A percentile compares a stretch with the other conserved stretches of the same genome.
Conservation (phyloP, 2,113 vertebrate genomes). For the Hystrix brachyura region DNA sequence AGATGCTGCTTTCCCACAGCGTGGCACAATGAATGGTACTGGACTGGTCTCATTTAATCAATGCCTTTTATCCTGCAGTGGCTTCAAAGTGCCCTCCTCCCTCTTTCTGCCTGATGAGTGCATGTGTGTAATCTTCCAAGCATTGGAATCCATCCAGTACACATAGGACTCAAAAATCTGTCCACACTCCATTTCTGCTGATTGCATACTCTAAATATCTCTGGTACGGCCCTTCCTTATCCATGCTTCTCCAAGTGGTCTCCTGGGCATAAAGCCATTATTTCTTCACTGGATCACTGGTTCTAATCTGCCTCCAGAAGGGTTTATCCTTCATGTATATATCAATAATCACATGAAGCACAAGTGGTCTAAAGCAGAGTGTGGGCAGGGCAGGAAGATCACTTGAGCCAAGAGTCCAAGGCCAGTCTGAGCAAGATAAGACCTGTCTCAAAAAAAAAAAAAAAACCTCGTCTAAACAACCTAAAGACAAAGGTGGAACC, state of each 20-base stretch:
- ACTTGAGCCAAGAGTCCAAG: not conserved
- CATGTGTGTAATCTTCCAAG: not conserved
- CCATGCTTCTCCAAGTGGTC: not conserved
- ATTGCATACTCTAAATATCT: not conserved
- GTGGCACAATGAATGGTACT: not conserved
- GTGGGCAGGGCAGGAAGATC: not conserved
- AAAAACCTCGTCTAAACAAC: not conserved
- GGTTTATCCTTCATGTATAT: not conserved
- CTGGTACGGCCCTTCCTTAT: not conserved
- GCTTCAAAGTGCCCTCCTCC: not conserved
- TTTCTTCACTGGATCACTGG: not conserved
- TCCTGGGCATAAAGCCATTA: not conserved
- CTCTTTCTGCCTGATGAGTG: not conserved
- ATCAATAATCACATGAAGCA: not conserved
- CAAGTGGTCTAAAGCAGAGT: not conserved
- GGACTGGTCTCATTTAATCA: not conserved
- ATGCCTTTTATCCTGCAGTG: not conserved
- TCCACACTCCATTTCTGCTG: not conserved
- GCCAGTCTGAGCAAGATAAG: not conserved
- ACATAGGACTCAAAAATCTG: not conserved
- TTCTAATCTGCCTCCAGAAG: not conserved
- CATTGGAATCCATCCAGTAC: not conserved
- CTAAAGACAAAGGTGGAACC: not conserved
- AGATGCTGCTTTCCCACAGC: not conserved
- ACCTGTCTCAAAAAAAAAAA: not conserved